Conservation (phyloP, 2,113 vertebrate genomes). For the Megaleporinus macrocephalus region DNA sequence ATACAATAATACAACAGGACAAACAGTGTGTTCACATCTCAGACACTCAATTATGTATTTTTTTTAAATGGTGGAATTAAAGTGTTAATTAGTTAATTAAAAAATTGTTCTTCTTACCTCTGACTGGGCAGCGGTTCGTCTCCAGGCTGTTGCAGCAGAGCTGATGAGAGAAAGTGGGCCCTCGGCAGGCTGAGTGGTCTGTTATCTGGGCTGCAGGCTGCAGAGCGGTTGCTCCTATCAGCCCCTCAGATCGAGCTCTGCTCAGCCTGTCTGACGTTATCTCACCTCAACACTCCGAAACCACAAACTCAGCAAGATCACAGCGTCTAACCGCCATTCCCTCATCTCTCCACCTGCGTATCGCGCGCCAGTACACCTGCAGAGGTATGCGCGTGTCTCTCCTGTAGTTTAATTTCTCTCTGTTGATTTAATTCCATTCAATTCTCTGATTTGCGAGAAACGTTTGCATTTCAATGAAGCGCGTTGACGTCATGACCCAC, state of each 20-base stretch:
- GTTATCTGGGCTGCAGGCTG: constrained; percentile 40
- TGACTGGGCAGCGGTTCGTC: neutral
- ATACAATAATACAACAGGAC: too few relatives aligned
- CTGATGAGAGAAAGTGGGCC: neutral
- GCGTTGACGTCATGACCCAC: neutral
- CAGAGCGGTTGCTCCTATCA: constrained; percentile 32
- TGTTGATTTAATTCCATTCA: neutral
- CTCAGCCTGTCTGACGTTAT: constrained; percentile 20
- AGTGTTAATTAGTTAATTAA: too few relatives aligned
- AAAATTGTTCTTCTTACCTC: constrained; percentile 31
- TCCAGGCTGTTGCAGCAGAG: neutral
- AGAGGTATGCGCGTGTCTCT: too few relatives aligned
- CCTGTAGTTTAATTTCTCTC: too few relatives aligned
- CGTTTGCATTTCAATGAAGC: neutral
- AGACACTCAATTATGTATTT: too few relatives aligned
- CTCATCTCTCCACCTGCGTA: neutral
- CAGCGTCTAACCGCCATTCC: neutral
- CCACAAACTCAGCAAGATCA: neutral
- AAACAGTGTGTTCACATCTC: too few relatives aligned
- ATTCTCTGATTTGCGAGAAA: too few relatives aligned
- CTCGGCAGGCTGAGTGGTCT: neutral
- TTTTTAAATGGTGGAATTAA: too few relatives aligned
- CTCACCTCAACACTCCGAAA: neutral
- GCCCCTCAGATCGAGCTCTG: constrained; percentile 6
- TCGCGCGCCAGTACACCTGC: too few relatives aligned